Percentiles rank a stretch among this genome's conserved stretches.
phyloP scores from a whole-genome alignment of 2,113 vertebrate species.

The Prochilodus magdalenae region DNA sequence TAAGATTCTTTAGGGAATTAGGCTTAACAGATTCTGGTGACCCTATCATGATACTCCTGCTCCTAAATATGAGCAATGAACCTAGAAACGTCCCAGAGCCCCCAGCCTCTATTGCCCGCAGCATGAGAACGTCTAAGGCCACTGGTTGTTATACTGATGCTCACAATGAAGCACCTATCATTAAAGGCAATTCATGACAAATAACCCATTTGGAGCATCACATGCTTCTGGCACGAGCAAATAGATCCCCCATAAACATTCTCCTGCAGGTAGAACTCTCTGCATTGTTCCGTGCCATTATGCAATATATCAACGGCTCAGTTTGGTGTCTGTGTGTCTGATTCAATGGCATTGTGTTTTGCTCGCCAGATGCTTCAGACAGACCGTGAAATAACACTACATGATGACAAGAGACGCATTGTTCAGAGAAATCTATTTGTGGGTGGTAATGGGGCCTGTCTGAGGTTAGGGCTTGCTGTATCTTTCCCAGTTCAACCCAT shows the following conservation, averaged over 20 bases:
- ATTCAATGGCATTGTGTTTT: constrained; percentile 70
- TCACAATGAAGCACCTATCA: constrained; percentile 53
- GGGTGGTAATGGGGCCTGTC: constrained; percentile 6
- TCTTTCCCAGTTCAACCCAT: background rate
- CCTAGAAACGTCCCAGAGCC: background rate
- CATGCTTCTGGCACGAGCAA: constrained; percentile 61
- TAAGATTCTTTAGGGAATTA: too few relatives aligned
- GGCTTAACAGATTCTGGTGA: background rate
- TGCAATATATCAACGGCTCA: constrained; percentile 72
- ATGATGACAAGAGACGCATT: constrained; percentile 42
- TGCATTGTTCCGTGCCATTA: constrained; percentile 69
- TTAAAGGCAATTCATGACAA: constrained; percentile 58
- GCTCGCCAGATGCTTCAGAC: constrained; percentile 56
- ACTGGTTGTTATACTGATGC: constrained; percentile 23
- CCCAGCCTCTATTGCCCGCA: background rate
- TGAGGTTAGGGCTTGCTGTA: background rate
- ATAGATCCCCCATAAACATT: constrained; percentile 68
- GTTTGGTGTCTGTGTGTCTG: constrained; percentile 60
- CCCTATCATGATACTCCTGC: background rate
- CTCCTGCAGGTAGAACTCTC: constrained; percentile 67
- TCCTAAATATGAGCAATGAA: background rate
- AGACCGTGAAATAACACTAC: constrained; percentile 48
- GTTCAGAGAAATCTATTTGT: constrained; percentile 34
- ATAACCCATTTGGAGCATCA: constrained; percentile 62
- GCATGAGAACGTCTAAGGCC: constrained; percentile 13